Base-by-base conservation (phyloP, 2,113 vertebrate species). In the Calonectris borealis region DNA sequence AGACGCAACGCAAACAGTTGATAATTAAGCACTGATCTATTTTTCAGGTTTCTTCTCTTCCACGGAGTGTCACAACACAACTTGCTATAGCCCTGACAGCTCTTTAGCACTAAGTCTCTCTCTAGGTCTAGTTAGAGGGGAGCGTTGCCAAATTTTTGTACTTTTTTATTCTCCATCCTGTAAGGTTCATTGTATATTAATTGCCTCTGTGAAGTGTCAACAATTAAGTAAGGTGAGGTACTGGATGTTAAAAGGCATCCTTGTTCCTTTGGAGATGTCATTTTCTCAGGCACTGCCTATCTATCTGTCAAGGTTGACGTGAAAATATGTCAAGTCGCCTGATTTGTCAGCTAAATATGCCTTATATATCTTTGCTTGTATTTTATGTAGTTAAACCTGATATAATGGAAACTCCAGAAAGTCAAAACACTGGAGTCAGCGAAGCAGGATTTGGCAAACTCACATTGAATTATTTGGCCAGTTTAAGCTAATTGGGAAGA, bases 251-350 rank as follows among this genome's bases (percentile, higher is more conserved):
- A 93, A 95, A 94, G 34, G n/a, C 66, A 93, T 64, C 49, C 32
- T 86, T 93, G 68, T 88, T 93, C 58, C 83, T 95, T 79, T 71
- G 55, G 65, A 96, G 91, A 51, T 83, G 60, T 69, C 24, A 70
- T 83, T 96, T 97, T 96, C 34, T 89, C 65, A 86, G 69, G 27
- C 65, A 32, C 60, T 94, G 54, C 85, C 83, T 96, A 91, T 95
- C 83, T 93, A 9, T 77, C 93, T 96, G 80, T 94, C 86, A 88
- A 86, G 49, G 65, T 7, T 95, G 79, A 79, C 6, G 32, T 27
- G 68, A 95, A 97, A 95, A 96, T 87, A 64, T n/a, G 51, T 84
- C 62, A 79, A 31, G 73, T 72, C 16, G 27, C 60, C 81, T 91
- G 61, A 87, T 79, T 86, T 91, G 55, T 94, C 88, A 82, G 79